Base-by-base conservation (phyloP, 1,140 invertebrate genomes). In the Thaumatotibia leucotreta region DNA sequence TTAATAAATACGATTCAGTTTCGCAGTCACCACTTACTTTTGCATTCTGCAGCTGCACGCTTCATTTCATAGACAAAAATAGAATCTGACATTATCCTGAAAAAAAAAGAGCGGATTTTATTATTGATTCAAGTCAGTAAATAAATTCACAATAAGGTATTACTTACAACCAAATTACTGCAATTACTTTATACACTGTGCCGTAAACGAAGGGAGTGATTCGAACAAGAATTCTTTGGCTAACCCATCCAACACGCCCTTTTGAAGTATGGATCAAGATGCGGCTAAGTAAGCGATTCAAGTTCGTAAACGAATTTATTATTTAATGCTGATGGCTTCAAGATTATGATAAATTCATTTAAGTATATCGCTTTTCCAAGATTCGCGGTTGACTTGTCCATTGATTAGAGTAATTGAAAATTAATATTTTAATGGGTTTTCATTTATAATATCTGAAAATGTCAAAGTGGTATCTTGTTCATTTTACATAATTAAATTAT, bases 181-280 rank as follows among this genome's bases (percentile, higher is more conserved):
- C 24, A 9, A 14, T 2, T 58, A 27, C 24, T 27, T 8, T 10
- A 29, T 27, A 29, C 24, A 24, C 23, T 58, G 52, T 27, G 23
- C n/a, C 24, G 23, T 27, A 31, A 58, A 58, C 52, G 24, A 58
- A 58, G 52, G 52, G 52, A 27, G 52, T 10, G 52, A 24, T 58
- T 58, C 29, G 52, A 27, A 31, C 52, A 58, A 58, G 52, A 58
- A 58, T 58, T 58, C 52, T 58, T 58, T 27, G 52, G 52, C 23
- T 58, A 58, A 58, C 52, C 52, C 27, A 58, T 58, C 52, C 23
- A 58, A 31, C 27, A 58, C n/a, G 52, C 24, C 52, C 52, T 58
- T 58, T 31, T 58, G 52, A 29, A 54, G 50, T 50, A 14, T 27
- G 52, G 52, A 58, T 58, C 27, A 58, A 27, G 52, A 27, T n/a